Base-by-base conservation (phyloP, 1,140 invertebrate species). In the Trachymyrmex cornetzi region DNA sequence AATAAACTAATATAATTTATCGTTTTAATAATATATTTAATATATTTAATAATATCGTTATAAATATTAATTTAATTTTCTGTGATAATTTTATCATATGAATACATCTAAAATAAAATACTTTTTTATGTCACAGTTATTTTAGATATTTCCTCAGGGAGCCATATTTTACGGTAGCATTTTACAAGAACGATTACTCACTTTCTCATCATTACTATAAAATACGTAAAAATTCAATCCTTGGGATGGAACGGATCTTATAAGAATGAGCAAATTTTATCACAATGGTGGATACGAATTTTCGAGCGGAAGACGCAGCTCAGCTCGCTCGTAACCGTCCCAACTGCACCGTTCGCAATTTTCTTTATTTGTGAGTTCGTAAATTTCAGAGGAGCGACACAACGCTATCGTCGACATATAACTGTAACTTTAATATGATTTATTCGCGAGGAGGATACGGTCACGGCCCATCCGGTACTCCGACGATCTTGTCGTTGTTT, bases 291-390 rank as follows among this genome's bases (percentile, higher is more conserved):
- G 27, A n/a, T 61, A 69, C 64, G 16, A 71, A 69, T 81, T 81
- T 81, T 81, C 30, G 14, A 38, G 48, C 27, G 64, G 11, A 67
- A 61, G 7, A 66, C 22, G 16, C 19, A 53, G 24, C 53, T 12
- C 67, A 74, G 19, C 16, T 27, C 53, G 34, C 67, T 72, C 67
- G n/a, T 74, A 82, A 82, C 38, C 55, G 34, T 82, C 24, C 53
- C 67, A 82, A 19, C 80, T 82, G 53, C 34, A 69, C 19, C 66
- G n/a, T 61, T 72, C 34, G 67, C 80, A 82, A 82, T 82, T 82
- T 82, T 81, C 63, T 71, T 81, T 69, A 71, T 81, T 74, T 24
- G 55, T 38, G 16, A 74, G 67, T 82, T 48, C 80, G 24, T 82
- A 74, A 82, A 82, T 82, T 74, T 48, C 67, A 50, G 67, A 74